Evolutionary conservation across 2,888 invertebrate genomes (phyloP), one percentile per base, ranked within the genome.

Genomic region (Vannuccia rotundouncinata): DNA sequence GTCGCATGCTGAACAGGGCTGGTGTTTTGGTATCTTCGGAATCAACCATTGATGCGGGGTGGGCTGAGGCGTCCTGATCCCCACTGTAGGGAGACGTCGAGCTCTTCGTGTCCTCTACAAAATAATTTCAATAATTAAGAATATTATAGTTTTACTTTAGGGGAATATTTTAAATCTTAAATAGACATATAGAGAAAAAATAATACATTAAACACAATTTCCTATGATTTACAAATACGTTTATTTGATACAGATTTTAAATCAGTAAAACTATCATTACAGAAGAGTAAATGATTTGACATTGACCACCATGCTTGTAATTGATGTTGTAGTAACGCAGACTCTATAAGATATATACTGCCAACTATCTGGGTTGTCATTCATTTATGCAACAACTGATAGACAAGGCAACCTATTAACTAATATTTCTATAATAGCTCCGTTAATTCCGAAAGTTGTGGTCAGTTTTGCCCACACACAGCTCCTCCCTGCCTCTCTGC

Each of bases 1-100:
- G 78, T 28, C 78, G 79, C 59, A 80, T 80, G 13, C 60, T 25
- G 60, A 74, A 27, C 60, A 59, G 25, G 29, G 59, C n/a, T 27
- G 78, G 29, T 17, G 66, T 25, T 27, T 59, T 60, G 25, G 45
- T 30, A 25, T 78, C 59, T 27, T 60, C 27, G 17, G 59, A 29
- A 45, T 78, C 59, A 25, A 60, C 25, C 1, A 30, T 2, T 27
- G 59, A 30, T 2, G 59, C 59, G n/a, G n/a, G 1, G 66, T 60
- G 66, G 22, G 59, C 28, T 13, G 59, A 59, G 78, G 66, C 25
- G 29, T 66, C 66, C 5, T 22, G 5, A 22, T 66, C 66, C 13
- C 66, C 66, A 22, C 66, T 66, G 25, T 66, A 66, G 66, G 10
- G 66, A 5, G 66, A 66, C 2, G 66, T 66, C 22, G 66, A 27